These are phyloP conservation scores for Stichodactyla mertensii DNA, from an alignment of 64 coral and sea anemone genomes.

Conservation along the genomic window DNA sequence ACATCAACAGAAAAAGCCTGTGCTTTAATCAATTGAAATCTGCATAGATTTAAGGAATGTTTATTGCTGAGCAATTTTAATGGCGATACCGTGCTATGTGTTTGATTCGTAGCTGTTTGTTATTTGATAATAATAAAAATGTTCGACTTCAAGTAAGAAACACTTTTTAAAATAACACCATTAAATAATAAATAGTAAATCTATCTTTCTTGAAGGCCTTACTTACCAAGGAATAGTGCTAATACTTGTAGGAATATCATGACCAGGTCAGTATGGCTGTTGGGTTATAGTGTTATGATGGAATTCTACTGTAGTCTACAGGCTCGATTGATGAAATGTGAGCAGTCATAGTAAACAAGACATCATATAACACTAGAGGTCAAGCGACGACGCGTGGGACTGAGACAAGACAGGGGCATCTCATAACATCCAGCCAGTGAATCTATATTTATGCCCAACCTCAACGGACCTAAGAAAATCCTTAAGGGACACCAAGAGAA, in stretches of 20 bases:
- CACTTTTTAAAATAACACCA: no score
- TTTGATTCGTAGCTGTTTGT: no score
- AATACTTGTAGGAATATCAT: not conserved
- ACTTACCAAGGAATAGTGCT: not conserved
- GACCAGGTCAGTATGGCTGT: slow-evolving; percentile 4
- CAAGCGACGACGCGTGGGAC: not conserved
- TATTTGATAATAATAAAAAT: no score
- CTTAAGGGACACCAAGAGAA: no score
- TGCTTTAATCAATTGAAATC: not conserved
- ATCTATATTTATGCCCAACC: no score
- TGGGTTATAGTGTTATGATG: not conserved
- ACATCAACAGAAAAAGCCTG: not conserved
- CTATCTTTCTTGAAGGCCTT: not conserved
- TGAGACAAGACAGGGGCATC: no score
- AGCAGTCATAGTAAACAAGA: not conserved
- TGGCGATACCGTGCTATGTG: no score
- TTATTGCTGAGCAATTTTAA: no score
- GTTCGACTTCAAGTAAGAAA: no score
- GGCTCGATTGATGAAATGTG: not conserved
- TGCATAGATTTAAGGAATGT: not conserved
- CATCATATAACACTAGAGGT: not conserved
- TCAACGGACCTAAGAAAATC: no score
- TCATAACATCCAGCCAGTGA: no score
- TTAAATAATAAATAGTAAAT: no score
- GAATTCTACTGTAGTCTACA: not conserved